Conservation (phyloP, 2,888 invertebrate genomes). For the Thyatira batis region DNA sequence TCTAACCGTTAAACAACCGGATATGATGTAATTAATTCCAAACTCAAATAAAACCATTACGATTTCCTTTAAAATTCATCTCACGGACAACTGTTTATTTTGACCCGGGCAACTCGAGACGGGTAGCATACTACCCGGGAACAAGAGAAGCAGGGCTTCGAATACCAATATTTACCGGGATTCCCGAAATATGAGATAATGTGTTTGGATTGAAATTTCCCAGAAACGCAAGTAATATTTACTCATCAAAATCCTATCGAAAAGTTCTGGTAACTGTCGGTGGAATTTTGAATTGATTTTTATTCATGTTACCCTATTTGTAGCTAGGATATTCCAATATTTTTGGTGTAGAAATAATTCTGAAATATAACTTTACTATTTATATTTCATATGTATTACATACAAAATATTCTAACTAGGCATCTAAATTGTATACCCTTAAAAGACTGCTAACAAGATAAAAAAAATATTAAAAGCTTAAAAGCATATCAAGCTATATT, state of each 20-base stretch:
- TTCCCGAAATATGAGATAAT: constrained; percentile 58
- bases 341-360: no score
- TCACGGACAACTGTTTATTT: constrained; percentile 52
- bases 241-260: not conserved
- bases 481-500: no score
- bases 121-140: constrained; percentile 44
- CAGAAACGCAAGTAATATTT: constrained; percentile 31
- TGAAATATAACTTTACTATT: not conserved
- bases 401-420: no score
- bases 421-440: no score
- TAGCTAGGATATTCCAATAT: not conserved
- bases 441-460: no score
- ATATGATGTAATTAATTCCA: constrained; percentile 34
- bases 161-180: constrained; percentile 54
- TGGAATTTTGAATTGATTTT: not conserved
- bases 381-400: no score
- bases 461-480: no score
- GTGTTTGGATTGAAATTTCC: constrained; percentile 59
- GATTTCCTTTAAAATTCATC: constrained; percentile 41
- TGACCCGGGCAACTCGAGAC: constrained; percentile 21
- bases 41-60: constrained; percentile 38
- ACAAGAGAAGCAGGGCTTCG: constrained; percentile 59
- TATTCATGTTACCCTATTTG: not conserved
- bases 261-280: not conserved
- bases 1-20: constrained; percentile 13